Evolutionary conservation across 1,140 invertebrate species (phyloP), one percentile per base, ranked within the genome.

Genomic region (Anastatus disparis): DNA sequence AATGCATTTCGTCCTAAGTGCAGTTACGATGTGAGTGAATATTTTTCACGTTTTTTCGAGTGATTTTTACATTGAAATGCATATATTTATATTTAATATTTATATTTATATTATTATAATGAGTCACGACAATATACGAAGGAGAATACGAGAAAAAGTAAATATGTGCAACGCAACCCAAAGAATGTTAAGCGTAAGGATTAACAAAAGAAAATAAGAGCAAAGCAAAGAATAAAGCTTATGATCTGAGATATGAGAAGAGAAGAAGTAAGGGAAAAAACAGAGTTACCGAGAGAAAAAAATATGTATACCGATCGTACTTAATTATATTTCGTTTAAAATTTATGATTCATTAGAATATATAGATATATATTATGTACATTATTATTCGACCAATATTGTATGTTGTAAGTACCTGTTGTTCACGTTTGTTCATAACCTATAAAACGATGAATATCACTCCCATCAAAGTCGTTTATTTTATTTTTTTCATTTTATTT

Each of bases 401-500:
- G 46, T 75, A 77, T 73, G 72, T 79, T 80, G 73, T n/a, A n/a
- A n/a, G n/a, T 79, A 80, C 77, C 76, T 77, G 76, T 81, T 82
- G 80, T 82, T 82, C 73, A 81, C 77, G 76, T 80, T 82, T 81
- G 75, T 82, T 81, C 67, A 78, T 72, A 79, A 71, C 42, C 15
- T 58, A 70, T 70, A 64, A 70, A 70, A 70, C 50, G 59, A 55
- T 59, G 24, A 70, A 70, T 62, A 62, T 26, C 22, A 52, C 46
- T 63, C 48, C 17, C 29, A 63, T 55, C 2, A 6, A 4, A 29
- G 15, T 27, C 58, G 53, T 67, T 55, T 42, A 35, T 42, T 59
- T 59, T 59, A 26, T 59, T 59, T 38, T 35, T 35, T 35, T 35
- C 4, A 4, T 35, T 10, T 35, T 35, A 4, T 35, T 35, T 35